Base-by-base conservation (phyloP, 2,113 vertebrate genomes). In the Petroica traversi region DNA sequence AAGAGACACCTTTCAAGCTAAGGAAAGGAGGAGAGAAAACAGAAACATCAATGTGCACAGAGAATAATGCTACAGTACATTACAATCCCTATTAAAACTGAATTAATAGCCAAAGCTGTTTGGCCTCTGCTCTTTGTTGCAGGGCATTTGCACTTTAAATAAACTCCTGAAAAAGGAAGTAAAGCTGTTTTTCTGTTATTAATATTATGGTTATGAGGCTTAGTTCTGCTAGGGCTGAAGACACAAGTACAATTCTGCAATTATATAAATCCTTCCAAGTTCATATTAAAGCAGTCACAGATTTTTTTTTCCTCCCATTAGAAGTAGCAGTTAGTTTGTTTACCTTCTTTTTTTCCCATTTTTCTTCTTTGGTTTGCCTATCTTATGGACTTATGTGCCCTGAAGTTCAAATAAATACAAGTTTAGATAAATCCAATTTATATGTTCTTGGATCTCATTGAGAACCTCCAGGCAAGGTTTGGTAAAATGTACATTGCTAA, bases 1-100 rank as follows among this genome's bases (percentile, higher is more conserved):
- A 96, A 93, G 86, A 97, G 88, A 97, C 92, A 97, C 95, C 91
- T 97, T 98, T 97, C 82, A 91, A 95, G 94, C 85, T 91, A 95
- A 94, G 81, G 74, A 94, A 52, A 93, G 46, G 49, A 93, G 41
- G 54, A 91, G 66, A 93, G 79, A 88, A 97, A 97, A 88, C 45
- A 95, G 82, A 80, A 89, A 77, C 51, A 92, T 96, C 33, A 38
- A 12, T 85, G 81, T 69, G 59, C 40, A 29, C 46, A 58, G 77
- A 95, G 64, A 92, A 93, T 89, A 89, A 93, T 93, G 76, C 82
- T 82, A 84, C 91, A 94, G 61, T 81, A 89, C 34, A 33, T 89
- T 95, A 95, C 76, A 92, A 68, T 77, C 62, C 90, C 89, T 97
- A 90, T 97, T 97, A 97, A 97, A 91, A 77, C 29, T 68, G 86